Conservation (phyloP, 2,113 vertebrate species). For the Nycticorax nycticorax region DNA sequence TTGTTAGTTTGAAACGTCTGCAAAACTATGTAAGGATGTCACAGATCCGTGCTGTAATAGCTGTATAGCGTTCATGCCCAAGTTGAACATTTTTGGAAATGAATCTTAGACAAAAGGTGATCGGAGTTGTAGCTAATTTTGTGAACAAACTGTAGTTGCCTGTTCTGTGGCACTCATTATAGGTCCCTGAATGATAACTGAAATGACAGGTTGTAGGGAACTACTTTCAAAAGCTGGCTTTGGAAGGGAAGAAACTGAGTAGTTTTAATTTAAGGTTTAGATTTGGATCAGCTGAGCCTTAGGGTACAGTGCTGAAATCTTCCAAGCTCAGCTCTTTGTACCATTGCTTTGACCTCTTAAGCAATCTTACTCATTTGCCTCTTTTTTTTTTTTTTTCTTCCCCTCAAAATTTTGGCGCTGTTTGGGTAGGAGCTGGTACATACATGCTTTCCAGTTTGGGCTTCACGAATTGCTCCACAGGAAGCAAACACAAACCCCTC, state of each 20-base stretch:
- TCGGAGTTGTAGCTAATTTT: not conserved
- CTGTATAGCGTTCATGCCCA: not conserved
- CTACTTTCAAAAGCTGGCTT: not conserved
- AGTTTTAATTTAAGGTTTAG: not conserved
- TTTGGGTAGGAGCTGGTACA: not conserved
- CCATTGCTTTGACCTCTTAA: not conserved
- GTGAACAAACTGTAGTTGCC: not conserved
- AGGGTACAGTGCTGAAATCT: not conserved
- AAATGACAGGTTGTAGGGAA: not conserved
- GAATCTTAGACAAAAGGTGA: not conserved
- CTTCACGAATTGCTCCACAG: fast-evolving
- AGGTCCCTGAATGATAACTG: not conserved
- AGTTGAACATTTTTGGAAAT: not conserved
- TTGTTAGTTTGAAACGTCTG: not conserved
- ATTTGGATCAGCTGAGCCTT: not conserved
- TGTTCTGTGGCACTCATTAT: not conserved
- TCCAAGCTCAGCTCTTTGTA: not conserved
- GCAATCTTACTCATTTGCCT: not conserved
- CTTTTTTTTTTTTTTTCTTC: not conserved
- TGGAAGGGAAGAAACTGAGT: not conserved
- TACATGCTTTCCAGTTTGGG: not conserved
- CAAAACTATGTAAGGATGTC: not conserved
- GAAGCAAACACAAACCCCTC: not conserved
- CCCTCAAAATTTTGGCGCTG: not conserved
- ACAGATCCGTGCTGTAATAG: not conserved